A percentile compares a stretch with the other conserved stretches of the same genome.
Evolutionary conservation across 2,888 invertebrate genomes (phyloP).

Genomic region (Clanis bilineata): DNA sequence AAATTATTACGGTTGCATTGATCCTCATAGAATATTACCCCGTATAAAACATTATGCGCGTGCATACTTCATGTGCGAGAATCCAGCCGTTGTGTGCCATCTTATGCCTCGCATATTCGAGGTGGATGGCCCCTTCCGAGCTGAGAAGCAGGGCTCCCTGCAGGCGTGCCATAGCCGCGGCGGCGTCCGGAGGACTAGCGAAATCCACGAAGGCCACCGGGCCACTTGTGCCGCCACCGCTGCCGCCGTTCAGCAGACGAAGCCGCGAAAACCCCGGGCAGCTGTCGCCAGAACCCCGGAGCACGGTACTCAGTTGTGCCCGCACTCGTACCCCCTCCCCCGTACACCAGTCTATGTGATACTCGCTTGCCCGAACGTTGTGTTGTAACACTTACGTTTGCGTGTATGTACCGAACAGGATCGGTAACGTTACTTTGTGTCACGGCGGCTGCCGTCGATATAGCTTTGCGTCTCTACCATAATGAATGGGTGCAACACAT

Average conservation of each 20-base stretch:
- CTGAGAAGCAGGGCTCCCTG: slow-evolving; percentile 98
- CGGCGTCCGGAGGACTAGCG: slow-evolving; percentile 94
- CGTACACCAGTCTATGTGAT: slow-evolving; percentile 43
- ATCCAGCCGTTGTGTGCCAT: slow-evolving; percentile 90
- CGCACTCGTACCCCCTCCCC: slow-evolving; percentile 67
- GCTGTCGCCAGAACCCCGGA: slow-evolving; percentile 73
- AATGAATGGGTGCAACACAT: slow-evolving; percentile 31
- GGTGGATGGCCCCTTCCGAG: slow-evolving; percentile 98
- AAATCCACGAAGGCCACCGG: slow-evolving; percentile 99
- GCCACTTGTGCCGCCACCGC: slow-evolving; percentile 78
- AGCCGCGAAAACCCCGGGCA: slow-evolving; percentile 99
- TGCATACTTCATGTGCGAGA: slow-evolving; percentile 81
- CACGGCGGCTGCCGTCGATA: neutral
- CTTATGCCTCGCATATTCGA: slow-evolving; percentile 99
- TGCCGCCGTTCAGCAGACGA: slow-evolving; percentile 95
- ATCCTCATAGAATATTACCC: slow-evolving; percentile 15
- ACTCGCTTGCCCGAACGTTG: slow-evolving; percentile 2
- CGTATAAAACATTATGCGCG: slow-evolving; percentile 40
- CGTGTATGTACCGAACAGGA: neutral
- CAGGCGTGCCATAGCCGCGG: slow-evolving; percentile 95
- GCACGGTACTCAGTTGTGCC: slow-evolving; percentile 55
- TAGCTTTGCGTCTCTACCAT: slow-evolving; percentile 17
- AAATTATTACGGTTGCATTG: neutral
- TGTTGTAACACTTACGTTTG: neutral
- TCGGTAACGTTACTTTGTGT: neutral